Conservation (phyloP, 2,797 vertebrate species). For the Sebastes matsubarae region DNA sequence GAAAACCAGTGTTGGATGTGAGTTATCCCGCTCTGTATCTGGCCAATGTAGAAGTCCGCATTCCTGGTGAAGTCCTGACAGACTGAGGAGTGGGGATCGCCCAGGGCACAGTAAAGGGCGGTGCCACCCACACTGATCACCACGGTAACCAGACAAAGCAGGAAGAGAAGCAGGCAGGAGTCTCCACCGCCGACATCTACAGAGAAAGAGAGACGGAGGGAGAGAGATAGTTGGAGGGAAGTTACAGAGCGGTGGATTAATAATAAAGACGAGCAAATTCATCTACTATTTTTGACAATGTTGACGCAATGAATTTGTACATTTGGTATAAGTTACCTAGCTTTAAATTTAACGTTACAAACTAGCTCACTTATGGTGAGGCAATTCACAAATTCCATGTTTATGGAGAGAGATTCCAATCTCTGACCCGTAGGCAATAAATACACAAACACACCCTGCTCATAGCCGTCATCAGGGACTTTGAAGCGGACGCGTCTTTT, state of each 20-base stretch:
- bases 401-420: not conserved
- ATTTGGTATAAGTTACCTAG: not conserved
- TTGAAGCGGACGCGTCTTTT: constrained; percentile 94
- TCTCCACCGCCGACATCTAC: constrained; percentile 92
- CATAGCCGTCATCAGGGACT: constrained; percentile 89
- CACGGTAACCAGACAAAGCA: constrained; percentile 94
- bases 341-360: not conserved
- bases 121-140: constrained; percentile 97
- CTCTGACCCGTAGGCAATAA: not conserved
- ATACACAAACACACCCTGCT: constrained; percentile 84
- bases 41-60: constrained; percentile 92
- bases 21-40: constrained; percentile 87
- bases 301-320: not conserved
- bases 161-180: constrained; percentile 93
- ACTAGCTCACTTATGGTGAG: not conserved
- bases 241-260: not conserved
- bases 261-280: not conserved
- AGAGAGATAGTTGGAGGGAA: not conserved
- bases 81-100: constrained; percentile 90
- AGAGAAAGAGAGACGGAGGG: constrained; percentile 34
- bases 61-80: constrained; percentile 95
- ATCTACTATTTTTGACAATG: not conserved
- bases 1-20: constrained; percentile 90
- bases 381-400: not conserved
- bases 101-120: constrained; percentile 94